Evolutionary conservation across 2,888 invertebrate species (phyloP).

Genomic region (Blastobasis lacticolella): DNA sequence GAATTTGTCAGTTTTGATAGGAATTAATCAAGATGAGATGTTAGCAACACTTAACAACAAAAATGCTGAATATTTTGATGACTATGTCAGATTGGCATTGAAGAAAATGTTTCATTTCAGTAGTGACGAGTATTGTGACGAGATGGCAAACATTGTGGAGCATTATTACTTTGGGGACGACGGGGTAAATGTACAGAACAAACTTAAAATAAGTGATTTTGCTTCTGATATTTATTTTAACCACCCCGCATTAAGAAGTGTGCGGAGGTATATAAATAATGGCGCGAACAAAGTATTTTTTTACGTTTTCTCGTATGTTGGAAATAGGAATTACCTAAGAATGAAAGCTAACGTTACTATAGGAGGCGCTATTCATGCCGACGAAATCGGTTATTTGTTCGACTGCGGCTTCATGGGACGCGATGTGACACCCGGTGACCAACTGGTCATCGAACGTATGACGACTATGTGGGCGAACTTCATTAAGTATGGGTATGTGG

Average conservation of each 20-base stretch:
- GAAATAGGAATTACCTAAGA: neutral
- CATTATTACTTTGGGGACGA: conserved; percentile 24
- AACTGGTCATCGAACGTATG: conserved; percentile 24
- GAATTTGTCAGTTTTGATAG: conserved; percentile 35
- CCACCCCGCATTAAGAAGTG: conserved; percentile 1
- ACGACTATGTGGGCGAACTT: conserved; percentile 33
- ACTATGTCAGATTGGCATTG: conserved; percentile 20
- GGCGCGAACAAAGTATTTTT: conserved; percentile 8
- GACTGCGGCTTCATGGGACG: conserved; percentile 17
- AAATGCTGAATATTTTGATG: conserved; percentile 18
- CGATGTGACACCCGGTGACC: conserved; percentile 20
- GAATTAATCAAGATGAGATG: conserved; percentile 38
- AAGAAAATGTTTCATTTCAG: conserved; percentile 1
- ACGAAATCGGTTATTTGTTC: conserved; percentile 35
- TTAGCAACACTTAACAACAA: conserved; percentile 12
- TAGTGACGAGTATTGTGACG: conserved; percentile 9
- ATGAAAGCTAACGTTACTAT: conserved; percentile 17
- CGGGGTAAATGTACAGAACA: neutral
- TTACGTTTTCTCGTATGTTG: conserved; percentile 2
- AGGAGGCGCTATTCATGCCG: conserved; percentile 27
- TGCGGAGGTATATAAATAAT: conserved; percentile 15
- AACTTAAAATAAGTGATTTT: neutral
- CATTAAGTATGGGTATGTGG: conserved; percentile 26
- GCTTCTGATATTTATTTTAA: conserved; percentile 1
- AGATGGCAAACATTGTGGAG: conserved; percentile 15